Evolutionary conservation across 1,140 invertebrate species (phyloP), one percentile per base, ranked within the genome.

Genomic region (Caerostris extrusa): DNA sequence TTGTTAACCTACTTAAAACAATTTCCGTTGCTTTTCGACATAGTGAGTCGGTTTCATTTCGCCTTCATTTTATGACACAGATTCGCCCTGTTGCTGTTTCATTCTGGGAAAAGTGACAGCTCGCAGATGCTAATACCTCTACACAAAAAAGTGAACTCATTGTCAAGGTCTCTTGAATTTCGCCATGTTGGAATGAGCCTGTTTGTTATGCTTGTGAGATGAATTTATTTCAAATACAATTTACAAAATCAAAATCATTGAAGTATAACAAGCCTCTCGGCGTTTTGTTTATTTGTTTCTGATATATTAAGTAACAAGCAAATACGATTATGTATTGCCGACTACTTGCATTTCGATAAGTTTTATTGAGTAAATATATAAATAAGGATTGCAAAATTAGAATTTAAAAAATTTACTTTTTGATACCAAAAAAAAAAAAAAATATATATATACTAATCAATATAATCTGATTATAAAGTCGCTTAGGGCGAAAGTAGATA

Each of bases 121-220:
- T 6, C 17, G 55, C 55, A 56, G 55, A 19, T 83, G 82, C 57
- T 57, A 2, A 34, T 83, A 83, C 82, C n/a, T 12, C 10, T 83
- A 17, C 53, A 56, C 14, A 53, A 83, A 83, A 83, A 12, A 50
- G 34, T 34, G 34, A 50, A 87, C 34, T 50, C 85, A 87, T 87
- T 87, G 60, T 87, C 85, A 87, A 87, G 85, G 85, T 60, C 85
- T 14, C 34, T 3, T 3, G 60, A 87, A 64, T 87, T 87, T 64
- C 58, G 85, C 64, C 85, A 87, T 61, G 71, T 34, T 50, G 34
- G 34, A 34, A 58, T 56, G 19, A 56, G 14, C 55, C 12, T 17
- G 8, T 57, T 57, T n/a, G 57, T 58, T 19, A 17, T 57, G 55
- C 57, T n/a, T 19, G 82, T 55, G 6, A 8, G 82, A 19, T 7